phyloP scores from a whole-genome alignment of 2,113 vertebrate genomes.

The Amphiprion ocellaris region DNA sequence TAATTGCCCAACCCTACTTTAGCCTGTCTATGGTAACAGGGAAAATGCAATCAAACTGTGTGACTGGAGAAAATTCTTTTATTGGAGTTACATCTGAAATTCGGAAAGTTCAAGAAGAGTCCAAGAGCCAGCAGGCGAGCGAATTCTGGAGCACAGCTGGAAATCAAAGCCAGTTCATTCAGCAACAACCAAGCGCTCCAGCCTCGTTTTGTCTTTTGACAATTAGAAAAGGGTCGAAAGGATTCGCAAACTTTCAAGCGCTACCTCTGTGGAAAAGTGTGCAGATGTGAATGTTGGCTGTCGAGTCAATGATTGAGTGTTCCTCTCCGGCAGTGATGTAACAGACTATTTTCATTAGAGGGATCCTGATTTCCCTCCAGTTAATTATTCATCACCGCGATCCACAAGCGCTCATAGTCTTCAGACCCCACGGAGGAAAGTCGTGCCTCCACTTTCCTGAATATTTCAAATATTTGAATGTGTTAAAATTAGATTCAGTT shows the following conservation, averaged over 20 bases:
- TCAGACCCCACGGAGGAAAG: constrained; percentile 26
- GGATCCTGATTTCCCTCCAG: constrained; percentile 45
- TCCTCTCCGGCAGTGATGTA: constrained; percentile 45
- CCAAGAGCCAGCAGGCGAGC: no score
- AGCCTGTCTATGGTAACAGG: no score
- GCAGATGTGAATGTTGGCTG: constrained; percentile 10
- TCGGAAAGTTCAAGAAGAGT: no score
- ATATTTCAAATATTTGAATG: constrained; percentile 45
- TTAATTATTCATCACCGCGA: constrained; percentile 71
- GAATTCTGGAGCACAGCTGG: no score
- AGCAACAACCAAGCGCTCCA: no score
- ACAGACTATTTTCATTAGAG: constrained; percentile 53
- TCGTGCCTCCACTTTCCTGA: constrained; percentile 15
- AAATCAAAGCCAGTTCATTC: no score
- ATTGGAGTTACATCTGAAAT: no score
- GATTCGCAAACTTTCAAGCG: no score
- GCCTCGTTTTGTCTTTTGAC: neutral
- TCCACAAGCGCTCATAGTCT: constrained; percentile 35
- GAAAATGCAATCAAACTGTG: no score
- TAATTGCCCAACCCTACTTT: no score
- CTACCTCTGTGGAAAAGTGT: constrained; percentile 26
- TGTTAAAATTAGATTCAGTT: neutral
- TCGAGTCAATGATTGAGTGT: constrained; percentile 32
- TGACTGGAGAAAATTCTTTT: no score
- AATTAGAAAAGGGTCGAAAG: no score